A percentile compares a stretch with the other conserved stretches of the same genome.
Conservation (phyloP, 2,113 vertebrate species). For the Bubalus kerabau region DNA sequence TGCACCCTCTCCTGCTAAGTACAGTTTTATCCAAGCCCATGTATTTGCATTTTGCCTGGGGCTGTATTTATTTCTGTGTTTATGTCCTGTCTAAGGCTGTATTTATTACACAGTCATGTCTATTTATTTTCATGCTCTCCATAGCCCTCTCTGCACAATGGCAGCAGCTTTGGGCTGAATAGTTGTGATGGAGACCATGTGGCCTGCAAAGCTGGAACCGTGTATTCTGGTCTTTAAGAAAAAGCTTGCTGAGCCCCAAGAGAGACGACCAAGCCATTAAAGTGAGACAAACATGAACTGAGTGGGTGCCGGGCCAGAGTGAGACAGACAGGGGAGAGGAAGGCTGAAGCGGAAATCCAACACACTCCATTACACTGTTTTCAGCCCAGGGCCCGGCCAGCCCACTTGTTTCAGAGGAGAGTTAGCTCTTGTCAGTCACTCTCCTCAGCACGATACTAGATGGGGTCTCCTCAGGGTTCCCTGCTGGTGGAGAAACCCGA, state of each 20-base stretch:
- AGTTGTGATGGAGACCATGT: not conserved
- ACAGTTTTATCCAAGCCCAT: not conserved
- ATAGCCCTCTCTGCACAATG: fast-evolving
- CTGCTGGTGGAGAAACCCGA: not conserved
- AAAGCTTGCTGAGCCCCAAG: not conserved
- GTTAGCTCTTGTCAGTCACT: not conserved
- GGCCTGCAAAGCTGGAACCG: not conserved
- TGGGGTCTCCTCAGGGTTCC: not conserved
- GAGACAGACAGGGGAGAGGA: not conserved
- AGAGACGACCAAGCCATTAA: not conserved
- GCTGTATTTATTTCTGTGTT: not conserved
- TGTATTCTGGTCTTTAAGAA: not conserved
- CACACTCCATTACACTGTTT: fast-evolving
- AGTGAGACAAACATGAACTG: not conserved
- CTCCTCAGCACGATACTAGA: not conserved
- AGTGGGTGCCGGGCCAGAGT: too few species aligned
- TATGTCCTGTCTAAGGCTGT: not conserved
- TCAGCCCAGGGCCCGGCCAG: fast-evolving
- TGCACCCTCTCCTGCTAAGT: not conserved
- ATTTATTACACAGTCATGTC: not conserved
- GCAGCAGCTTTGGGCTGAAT: not conserved
- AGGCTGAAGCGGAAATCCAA: not conserved
- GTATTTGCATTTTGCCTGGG: not conserved
- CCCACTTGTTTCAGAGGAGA: not conserved
- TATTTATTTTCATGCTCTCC: not conserved